Conservation (phyloP, 1,140 invertebrate species). For the Aphis craccivora region DNA sequence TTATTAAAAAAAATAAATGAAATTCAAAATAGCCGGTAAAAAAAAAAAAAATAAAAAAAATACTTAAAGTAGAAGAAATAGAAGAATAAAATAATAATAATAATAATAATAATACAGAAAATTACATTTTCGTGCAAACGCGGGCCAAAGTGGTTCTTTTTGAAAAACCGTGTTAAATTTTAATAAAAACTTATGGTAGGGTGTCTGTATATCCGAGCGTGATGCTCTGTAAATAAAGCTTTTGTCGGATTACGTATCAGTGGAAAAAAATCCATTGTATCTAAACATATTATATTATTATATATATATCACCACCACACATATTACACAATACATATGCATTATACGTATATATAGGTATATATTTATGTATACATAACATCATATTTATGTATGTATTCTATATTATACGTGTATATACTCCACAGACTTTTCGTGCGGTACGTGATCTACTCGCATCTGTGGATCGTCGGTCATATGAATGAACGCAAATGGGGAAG, state of each 20-base stretch:
- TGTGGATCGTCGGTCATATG: neutral
- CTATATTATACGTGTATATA: neutral
- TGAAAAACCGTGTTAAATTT: neutral
- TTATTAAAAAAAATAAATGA: neutral
- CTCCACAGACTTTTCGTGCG: neutral
- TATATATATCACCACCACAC: too few relatives aligned
- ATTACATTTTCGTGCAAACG: neutral
- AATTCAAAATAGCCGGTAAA: neutral
- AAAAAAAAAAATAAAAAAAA: neutral
- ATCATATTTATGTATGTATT: neutral
- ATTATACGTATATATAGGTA: neutral
- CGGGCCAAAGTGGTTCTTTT: neutral
- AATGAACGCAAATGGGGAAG: neutral
- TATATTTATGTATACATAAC: neutral
- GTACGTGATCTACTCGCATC: slow-evolving; percentile 2
- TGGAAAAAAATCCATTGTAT: neutral
- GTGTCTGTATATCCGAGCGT: neutral
- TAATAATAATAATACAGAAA: neutral
- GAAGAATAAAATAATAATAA: neutral
- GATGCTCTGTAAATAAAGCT: neutral
- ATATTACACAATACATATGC: neutral
- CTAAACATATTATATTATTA: neutral
- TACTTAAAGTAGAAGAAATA: neutral
- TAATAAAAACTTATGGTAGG: neutral
- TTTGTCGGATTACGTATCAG: neutral